These are phyloP conservation scores for Tetramorium simillimum DNA, from an alignment of 1,140 invertebrate species.

Conservation along the genomic window DNA sequence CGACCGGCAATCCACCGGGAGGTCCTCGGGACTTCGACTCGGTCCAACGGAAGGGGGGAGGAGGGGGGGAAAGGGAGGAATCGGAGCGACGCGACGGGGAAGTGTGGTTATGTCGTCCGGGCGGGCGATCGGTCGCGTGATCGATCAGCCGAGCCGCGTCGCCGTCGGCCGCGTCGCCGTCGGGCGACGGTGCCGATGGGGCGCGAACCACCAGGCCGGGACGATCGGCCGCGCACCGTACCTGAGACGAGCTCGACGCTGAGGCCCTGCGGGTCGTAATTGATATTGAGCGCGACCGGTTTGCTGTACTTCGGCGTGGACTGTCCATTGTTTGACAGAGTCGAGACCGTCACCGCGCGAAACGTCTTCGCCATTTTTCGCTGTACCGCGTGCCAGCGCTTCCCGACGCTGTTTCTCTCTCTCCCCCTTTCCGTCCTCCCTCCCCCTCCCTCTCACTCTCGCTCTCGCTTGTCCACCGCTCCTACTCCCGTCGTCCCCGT, in stretches of 20 bases:
- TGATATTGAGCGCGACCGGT: slow-evolving; percentile 89
- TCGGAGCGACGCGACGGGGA: background rate
- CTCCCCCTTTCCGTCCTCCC: background rate
- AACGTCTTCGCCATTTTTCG: slow-evolving; percentile 90
- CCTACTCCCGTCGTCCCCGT: slow-evolving; percentile 39
- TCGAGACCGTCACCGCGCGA: slow-evolving; percentile 89
- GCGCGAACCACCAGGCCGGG: background rate
- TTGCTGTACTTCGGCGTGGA: slow-evolving; percentile 89
- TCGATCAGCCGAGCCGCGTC: slow-evolving; percentile 59
- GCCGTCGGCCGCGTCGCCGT: slow-evolving; percentile 14
- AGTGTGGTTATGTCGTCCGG: slow-evolving; percentile 78
- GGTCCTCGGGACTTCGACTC: background rate
- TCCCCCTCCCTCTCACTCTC: background rate
- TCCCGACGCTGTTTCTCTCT: slow-evolving; percentile 36
- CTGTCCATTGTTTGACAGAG: slow-evolving; percentile 89
- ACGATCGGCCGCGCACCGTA: slow-evolving; percentile 70
- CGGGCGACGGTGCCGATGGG: background rate
- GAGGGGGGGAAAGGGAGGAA: background rate
- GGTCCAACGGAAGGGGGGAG: background rate
- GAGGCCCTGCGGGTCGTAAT: slow-evolving; percentile 92
- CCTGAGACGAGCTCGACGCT: slow-evolving; percentile 89
- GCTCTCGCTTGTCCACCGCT: background rate
- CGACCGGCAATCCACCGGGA: slow-evolving; percentile 14
- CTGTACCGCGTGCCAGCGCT: slow-evolving; percentile 80
- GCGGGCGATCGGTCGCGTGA: slow-evolving; percentile 57